Conservation (phyloP, 2,888 invertebrate species). For the Meteorus cinctellus region DNA sequence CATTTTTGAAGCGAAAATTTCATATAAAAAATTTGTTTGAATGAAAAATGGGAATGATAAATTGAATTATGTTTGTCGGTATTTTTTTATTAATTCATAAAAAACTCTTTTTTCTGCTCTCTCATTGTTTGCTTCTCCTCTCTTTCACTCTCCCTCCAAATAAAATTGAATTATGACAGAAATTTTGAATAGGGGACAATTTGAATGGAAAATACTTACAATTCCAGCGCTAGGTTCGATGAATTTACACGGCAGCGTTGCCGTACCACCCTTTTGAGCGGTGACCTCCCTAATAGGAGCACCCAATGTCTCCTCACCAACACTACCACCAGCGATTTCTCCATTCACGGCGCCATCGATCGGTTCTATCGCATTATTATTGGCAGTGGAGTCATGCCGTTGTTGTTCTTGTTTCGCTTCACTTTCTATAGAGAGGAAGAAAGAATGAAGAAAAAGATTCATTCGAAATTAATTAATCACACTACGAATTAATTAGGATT, state of each 20-base stretch:
- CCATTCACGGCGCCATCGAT: slow-evolving; percentile 47
- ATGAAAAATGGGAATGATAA: neutral
- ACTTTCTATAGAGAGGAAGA: neutral
- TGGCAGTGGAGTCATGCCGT: slow-evolving; percentile 61
- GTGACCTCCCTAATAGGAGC: slow-evolving; percentile 71
- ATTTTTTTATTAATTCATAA: neutral
- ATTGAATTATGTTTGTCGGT: neutral
- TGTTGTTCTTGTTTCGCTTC: slow-evolving; percentile 57
- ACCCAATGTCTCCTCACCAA: slow-evolving; percentile 51
- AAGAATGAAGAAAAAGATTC: neutral
- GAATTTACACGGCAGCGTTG: slow-evolving; percentile 74
- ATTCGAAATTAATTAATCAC: neutral
- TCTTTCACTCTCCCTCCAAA: neutral
- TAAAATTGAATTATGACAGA: neutral
- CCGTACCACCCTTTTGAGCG: slow-evolving; percentile 75
- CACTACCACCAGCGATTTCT: slow-evolving; percentile 41
- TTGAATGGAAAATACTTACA: slow-evolving; percentile 67
- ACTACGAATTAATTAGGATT: neutral
- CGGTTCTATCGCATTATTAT: slow-evolving; percentile 56
- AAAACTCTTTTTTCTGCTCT: neutral
- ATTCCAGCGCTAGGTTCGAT: slow-evolving; percentile 72
- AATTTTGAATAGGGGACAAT: slow-evolving; percentile 1
- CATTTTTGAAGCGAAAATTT: neutral
- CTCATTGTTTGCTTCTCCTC: too few relatives aligned
- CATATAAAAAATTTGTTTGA: neutral